phyloP scores from a whole-genome alignment of 1,140 invertebrate genomes.

The Apolygus lucorum region DNA sequence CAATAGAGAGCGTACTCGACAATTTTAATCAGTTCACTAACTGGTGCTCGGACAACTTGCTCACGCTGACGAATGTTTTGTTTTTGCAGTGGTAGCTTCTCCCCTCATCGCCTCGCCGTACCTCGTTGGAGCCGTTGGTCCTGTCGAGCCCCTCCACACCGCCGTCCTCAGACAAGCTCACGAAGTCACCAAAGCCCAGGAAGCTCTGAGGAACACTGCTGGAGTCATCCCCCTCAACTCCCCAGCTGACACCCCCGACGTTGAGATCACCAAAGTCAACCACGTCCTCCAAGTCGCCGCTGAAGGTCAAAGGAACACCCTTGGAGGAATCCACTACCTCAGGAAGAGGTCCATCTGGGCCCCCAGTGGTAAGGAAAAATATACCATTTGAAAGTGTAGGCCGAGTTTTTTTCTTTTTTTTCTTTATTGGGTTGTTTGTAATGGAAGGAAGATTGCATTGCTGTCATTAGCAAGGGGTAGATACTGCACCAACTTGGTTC shows the following conservation, averaged over 20 bases:
- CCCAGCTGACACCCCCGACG: slow-evolving; percentile 19
- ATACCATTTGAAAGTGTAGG: too few species aligned
- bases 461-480: too few species aligned
- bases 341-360: slow-evolving; percentile 5
- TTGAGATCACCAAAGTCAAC: slow-evolving; percentile 2
- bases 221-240: slow-evolving; percentile 3
- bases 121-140: neutral
- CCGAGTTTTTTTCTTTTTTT: too few species aligned
- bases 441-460: too few species aligned
- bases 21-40: too few species aligned
- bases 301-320: slow-evolving; percentile 13
- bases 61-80: neutral
- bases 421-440: too few species aligned
- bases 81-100: neutral
- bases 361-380: too few species aligned
- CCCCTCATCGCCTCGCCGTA: neutral
- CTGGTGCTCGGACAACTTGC: neutral
- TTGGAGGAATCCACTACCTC: slow-evolving; percentile 3
- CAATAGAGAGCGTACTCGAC: neutral
- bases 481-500: too few species aligned
- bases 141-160: neutral
- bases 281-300: slow-evolving; percentile 12
- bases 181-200: neutral
- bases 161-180: slow-evolving; percentile 8
- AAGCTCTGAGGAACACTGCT: slow-evolving; percentile 13